Percentiles rank a stretch among this genome's conserved stretches.
Evolutionary conservation across 2,113 vertebrate genomes (phyloP).

Genomic region (Catharus bicknelli): DNA sequence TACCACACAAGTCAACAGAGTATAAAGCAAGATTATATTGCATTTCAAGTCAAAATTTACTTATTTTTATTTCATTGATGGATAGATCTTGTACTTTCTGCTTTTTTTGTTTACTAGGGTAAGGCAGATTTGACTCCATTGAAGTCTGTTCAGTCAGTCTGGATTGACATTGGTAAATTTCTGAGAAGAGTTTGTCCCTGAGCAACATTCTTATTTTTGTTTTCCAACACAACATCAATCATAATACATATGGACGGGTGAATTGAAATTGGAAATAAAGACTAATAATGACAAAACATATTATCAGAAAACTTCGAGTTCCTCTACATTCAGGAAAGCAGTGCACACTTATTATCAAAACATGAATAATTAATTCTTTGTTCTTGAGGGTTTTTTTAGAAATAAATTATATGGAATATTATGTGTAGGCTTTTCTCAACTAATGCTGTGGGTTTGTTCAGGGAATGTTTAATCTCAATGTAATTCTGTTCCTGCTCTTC

Average conservation of each 20-base stretch:
- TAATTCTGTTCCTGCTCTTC: neutral
- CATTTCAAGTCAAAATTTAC: neutral
- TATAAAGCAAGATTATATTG: neutral
- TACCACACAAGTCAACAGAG: neutral
- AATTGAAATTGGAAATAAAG: neutral
- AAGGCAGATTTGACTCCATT: neutral
- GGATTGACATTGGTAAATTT: neutral
- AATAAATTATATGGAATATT: neutral
- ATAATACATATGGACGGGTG: neutral
- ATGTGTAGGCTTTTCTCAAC: neutral
- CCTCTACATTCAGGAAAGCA: neutral
- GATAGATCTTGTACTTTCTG: neutral
- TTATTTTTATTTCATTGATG: neutral
- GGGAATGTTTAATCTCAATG: neutral
- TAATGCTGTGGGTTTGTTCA: neutral
- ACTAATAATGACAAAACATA: neutral
- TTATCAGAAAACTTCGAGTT: neutral
- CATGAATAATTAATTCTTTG: neutral
- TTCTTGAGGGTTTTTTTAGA: neutral
- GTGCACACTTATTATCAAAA: neutral
- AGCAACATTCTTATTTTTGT: neutral
- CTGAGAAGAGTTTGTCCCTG: neutral
- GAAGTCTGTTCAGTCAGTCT: neutral
- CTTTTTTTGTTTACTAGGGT: neutral
- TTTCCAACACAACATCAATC: neutral